Evolutionary conservation across 2,888 invertebrate genomes (phyloP).

Genomic region (Leptinotarsa tumamoca): DNA sequence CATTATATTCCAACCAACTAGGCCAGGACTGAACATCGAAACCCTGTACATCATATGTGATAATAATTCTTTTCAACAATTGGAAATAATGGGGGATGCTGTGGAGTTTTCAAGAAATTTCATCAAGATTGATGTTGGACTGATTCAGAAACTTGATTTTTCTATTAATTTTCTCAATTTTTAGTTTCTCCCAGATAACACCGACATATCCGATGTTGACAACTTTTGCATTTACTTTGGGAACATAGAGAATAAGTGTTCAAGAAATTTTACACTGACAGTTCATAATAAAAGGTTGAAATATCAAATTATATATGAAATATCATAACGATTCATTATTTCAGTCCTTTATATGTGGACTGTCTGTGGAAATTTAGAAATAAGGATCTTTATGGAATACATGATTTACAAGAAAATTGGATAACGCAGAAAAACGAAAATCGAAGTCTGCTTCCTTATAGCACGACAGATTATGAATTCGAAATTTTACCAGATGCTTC

Average conservation of each 20-base stretch:
- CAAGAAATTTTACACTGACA: conserved; percentile 42
- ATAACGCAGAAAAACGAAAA: conserved; percentile 53
- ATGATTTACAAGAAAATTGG: conserved; percentile 43
- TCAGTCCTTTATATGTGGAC: conserved; percentile 51
- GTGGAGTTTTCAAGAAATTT: conserved; percentile 59
- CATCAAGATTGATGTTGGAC: conserved; percentile 53
- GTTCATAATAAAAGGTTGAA: conserved; percentile 56
- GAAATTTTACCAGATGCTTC: conserved; percentile 50
- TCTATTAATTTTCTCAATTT: conserved; percentile 9
- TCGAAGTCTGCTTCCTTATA: conserved; percentile 56
- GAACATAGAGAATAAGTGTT: conserved; percentile 33
- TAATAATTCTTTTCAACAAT: conserved; percentile 62
- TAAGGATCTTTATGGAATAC: conserved; percentile 15
- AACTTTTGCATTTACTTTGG: conserved; percentile 53
- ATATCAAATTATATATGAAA: neutral
- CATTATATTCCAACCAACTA: conserved; percentile 62
- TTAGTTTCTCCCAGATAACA: conserved; percentile 43
- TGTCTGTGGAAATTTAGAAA: conserved; percentile 56
- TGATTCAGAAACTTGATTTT: neutral
- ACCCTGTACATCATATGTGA: conserved; percentile 65
- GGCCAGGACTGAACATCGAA: conserved; percentile 63
- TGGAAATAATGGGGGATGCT: conserved; percentile 67
- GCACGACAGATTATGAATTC: conserved; percentile 58
- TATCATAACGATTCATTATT: conserved; percentile 26
- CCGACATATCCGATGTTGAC: conserved; percentile 44